Base-by-base conservation (phyloP, 1,140 invertebrate genomes). In the Brachionus plicatilis region DNA sequence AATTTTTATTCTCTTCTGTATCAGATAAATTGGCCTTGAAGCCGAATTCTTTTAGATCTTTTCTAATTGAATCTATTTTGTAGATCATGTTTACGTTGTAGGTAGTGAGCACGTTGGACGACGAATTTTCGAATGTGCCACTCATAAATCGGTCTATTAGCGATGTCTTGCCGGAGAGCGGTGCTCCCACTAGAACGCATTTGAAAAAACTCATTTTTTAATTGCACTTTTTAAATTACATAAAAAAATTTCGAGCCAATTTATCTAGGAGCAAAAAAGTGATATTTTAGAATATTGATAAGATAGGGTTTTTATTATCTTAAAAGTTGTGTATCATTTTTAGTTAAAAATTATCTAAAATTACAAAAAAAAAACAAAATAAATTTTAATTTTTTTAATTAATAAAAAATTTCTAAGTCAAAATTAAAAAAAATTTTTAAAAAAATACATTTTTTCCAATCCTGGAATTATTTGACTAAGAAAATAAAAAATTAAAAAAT, bases 81-180 rank as follows among this genome's bases (percentile, higher is more conserved):
- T 50, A 47, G 17, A 76, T 76, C n/a, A 76, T 47, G 47, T 76
- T 76, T 37, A 76, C 72, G 50, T 76, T 47, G 72, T 76, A 76
- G 27, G 43, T 47, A 14, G 72, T 76, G 3, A 76, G 20, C 11
- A 14, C 43, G 27, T 76, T 50, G 11, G 72, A 27, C 24, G n/a
- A 50, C 3, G n/a, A 50, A 43, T 11, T 43, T 37, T 50, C 45
- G 43, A 76, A 76, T 47, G 43, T 37, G 24, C 45, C 72, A 29
- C 72, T 76, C 72, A 76, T 76, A 17, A 76, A 76, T 29, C 9
- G 43, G 12, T 76, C 53, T 47, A 76, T 50, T 11, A 76, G 33
- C 12, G 72, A 76, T 24, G 72, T 76, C 12, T 50, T 47, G 29
- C 72, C 72, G 0, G 20, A 37, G 43, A 76, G 6, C 43, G 72